These are phyloP conservation scores for Pangasius krempfi DNA, from an alignment of 2,797 vertebrate species.

Conservation along the genomic window DNA sequence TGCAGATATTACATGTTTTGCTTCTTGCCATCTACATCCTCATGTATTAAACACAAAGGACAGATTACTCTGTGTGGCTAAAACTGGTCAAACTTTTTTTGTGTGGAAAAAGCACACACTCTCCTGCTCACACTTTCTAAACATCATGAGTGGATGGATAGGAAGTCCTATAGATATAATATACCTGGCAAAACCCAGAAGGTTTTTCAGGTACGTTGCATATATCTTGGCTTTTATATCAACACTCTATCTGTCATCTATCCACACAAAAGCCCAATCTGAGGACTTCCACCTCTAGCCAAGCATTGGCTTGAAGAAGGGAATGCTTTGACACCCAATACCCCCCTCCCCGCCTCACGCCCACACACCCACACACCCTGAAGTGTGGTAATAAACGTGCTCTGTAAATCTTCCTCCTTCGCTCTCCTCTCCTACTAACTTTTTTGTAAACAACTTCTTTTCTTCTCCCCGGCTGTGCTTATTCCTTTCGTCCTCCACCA, in stretches of 20 bases:
- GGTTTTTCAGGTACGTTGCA: conserved; percentile 21
- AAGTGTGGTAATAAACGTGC: conserved; percentile 76
- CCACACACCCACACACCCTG: conserved; percentile 62
- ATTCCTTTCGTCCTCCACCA: conserved; percentile 62
- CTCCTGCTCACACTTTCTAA: conserved; percentile 50
- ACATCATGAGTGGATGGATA: conserved; percentile 11
- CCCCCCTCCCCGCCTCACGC: conserved; percentile 5
- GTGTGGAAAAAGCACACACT: conserved; percentile 60
- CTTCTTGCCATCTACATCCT: conserved; percentile 66
- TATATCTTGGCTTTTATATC: neutral
- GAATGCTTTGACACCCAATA: conserved; percentile 68
- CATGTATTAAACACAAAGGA: conserved; percentile 68
- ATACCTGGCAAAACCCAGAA: neutral
- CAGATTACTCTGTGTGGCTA: conserved; percentile 61
- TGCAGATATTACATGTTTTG: conserved; percentile 64
- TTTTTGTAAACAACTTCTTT: conserved; percentile 66
- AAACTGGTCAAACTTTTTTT: conserved; percentile 68
- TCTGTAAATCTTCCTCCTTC: conserved; percentile 72
- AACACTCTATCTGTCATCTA: conserved; percentile 29
- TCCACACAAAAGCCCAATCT: conserved; percentile 25
- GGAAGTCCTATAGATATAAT: neutral
- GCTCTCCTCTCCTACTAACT: conserved; percentile 65
- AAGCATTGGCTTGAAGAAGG: conserved; percentile 58
- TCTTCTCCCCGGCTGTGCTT: conserved; percentile 56
- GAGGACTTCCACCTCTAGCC: conserved; percentile 55